Evolutionary conservation across 2,888 invertebrate species (phyloP).

Genomic region (Apoda limacodes): DNA sequence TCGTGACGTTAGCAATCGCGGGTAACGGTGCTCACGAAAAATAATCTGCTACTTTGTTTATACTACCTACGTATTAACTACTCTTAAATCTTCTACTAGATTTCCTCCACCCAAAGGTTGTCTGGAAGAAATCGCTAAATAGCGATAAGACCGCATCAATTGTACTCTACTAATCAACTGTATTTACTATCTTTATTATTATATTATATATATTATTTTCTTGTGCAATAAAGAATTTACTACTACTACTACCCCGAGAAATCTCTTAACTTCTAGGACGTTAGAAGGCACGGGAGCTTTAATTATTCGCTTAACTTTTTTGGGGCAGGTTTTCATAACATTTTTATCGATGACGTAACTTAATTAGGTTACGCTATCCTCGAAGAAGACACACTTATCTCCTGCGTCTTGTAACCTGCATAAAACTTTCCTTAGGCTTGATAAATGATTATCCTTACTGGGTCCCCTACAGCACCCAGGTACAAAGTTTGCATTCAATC

Average conservation of each 20-base stretch:
- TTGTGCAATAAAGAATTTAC: too few species aligned
- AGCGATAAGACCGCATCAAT: too few species aligned
- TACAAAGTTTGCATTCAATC: constrained; percentile 14
- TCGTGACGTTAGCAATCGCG: too few species aligned
- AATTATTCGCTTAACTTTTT: constrained; percentile 11
- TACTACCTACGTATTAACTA: constrained; percentile 8
- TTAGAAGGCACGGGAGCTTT: constrained; percentile 9
- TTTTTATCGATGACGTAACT: constrained; percentile 11
- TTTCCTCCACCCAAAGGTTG: too few species aligned
- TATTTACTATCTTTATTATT: too few species aligned
- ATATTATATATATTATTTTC: too few species aligned
- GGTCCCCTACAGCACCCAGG: constrained; percentile 11
- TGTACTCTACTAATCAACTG: too few species aligned
- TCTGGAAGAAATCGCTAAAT: too few species aligned
- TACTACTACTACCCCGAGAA: constrained; percentile 15
- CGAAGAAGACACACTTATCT: constrained; percentile 16
- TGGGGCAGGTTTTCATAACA: constrained; percentile 8
- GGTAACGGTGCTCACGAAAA: constrained; percentile 12
- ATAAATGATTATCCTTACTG: constrained; percentile 8
- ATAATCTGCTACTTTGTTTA: constrained; percentile 16
- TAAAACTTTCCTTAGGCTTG: constrained; percentile 8
- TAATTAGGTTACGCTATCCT: constrained; percentile 9
- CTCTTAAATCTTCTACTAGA: constrained; percentile 14
- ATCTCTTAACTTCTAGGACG: constrained; percentile 10
- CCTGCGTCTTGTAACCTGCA: constrained; percentile 9